Evolutionary conservation across 2,113 vertebrate species (phyloP).

Genomic region (Mungos mungo): DNA sequence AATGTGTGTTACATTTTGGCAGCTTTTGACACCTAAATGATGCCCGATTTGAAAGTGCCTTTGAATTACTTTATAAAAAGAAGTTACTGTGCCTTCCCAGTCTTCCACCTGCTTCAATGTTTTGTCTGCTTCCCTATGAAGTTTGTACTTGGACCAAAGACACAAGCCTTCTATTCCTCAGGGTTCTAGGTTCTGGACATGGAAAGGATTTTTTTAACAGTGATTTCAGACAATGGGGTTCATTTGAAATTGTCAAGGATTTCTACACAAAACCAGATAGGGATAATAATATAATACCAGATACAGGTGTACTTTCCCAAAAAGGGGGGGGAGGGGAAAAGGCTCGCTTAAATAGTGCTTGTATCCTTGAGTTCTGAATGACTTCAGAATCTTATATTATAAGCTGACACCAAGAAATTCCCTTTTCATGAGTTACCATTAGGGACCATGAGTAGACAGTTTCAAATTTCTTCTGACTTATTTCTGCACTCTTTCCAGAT

Average conservation of each 20-base stretch:
- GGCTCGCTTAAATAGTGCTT: neutral
- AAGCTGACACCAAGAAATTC: constrained; percentile 37
- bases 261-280: neutral
- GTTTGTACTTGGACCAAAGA: constrained; percentile 52
- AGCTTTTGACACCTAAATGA: constrained; percentile 76
- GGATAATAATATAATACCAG: neutral
- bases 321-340: rapidly evolving
- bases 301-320: neutral
- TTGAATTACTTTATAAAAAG: constrained; percentile 60
- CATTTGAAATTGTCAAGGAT: neutral
- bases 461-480: constrained; percentile 29
- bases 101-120: constrained; percentile 41
- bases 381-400: neutral
- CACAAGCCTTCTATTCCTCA: neutral
- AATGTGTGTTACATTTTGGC: constrained; percentile 82
- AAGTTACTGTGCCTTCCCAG: constrained; percentile 36
- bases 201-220: constrained; percentile 5
- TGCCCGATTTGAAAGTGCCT: constrained; percentile 64
- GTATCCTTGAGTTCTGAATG: neutral
- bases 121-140: constrained; percentile 18
- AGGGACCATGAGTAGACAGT: neutral
- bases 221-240: constrained; percentile 40
- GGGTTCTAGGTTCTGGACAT: neutral
- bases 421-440: constrained; percentile 34
- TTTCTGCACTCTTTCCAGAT: constrained; percentile 27